Evolutionary conservation across 2,888 invertebrate genomes (phyloP).

Genomic region (Embidobia sp.): DNA sequence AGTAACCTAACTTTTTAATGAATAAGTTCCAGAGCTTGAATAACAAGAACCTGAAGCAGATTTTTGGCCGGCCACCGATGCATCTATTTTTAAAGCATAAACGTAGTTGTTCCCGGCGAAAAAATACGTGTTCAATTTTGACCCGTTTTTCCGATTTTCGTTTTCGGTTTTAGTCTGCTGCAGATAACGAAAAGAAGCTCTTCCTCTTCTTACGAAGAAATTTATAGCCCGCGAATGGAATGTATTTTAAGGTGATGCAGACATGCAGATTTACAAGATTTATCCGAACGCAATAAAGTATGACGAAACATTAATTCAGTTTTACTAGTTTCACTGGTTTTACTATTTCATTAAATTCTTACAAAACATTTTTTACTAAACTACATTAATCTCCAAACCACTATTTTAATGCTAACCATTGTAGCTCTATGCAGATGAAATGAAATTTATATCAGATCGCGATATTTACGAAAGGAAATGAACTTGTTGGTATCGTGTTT

Average conservation of each 20-base stretch:
- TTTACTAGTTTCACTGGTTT: no score
- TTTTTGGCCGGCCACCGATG: no score
- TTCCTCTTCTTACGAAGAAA: conserved; percentile 29
- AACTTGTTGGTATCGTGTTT: conserved; percentile 3
- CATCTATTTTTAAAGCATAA: background rate
- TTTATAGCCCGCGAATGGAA: conserved; percentile 46
- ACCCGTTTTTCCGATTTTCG: conserved; percentile 29
- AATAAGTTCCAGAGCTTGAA: no score
- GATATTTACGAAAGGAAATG: conserved; percentile 14
- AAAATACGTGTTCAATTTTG: conserved; percentile 25
- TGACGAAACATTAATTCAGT: conserved; percentile 17
- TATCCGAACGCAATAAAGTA: conserved; percentile 29
- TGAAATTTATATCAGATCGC: conserved; percentile 3
- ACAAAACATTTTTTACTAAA: background rate
- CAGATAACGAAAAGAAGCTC: conserved; percentile 34
- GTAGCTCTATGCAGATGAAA: background rate
- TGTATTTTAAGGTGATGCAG: conserved; percentile 37
- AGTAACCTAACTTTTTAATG: no score
- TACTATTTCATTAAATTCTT: no score
- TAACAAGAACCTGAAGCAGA: no score
- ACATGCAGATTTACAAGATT: conserved; percentile 27
- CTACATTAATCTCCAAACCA: background rate
- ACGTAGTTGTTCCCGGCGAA: conserved; percentile 3
- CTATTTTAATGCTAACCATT: background rate
- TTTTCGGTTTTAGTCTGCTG: conserved; percentile 23